Base-by-base conservation (phyloP, 2,797 vertebrate genomes). In the Acomys russatus region DNA sequence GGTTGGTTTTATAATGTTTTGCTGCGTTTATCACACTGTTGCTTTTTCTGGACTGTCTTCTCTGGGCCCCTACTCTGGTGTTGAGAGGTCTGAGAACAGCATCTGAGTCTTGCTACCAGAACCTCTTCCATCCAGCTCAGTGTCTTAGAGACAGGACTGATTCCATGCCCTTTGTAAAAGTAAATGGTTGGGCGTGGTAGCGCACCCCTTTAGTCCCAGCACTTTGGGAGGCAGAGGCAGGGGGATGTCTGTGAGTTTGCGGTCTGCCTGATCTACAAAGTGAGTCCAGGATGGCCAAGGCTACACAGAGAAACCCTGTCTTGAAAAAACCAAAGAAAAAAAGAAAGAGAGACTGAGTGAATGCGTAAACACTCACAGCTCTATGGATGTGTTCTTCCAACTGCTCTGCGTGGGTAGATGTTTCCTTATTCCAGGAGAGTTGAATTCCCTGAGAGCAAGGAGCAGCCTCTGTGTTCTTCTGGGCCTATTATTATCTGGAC, bases 31-130 rank as follows among this genome's bases (percentile, higher is more conserved):
- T 78, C 63, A 74, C 10, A 61, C 73, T 88, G 33, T 54, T 93
- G 20, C 18, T 14, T 71, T 73, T 77, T 64, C 54, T 6, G 35
- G 56, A 89, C n/a, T 90, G 4, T 88, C 73, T 91, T 82, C 2
- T 92, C 23, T 73, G 23, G 17, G 71, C 80, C 38, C 17, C n/a
- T 56, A 59, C 11, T 68, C 5, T 70, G 17, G 71, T 73, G 66
- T 44, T 73, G 49, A 93, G 92, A 90, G 49, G 22, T 51, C 73
- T 94, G 68, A 92, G 92, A 95, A 74, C 30, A 88, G 54, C 28
- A 90, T 80, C 71, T 51, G 44, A 88, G 17, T 38, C 64, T 78
- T 23, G 83, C 71, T 44, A 73, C 44, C 5, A 9, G n/a, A 85
- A 88, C 56, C 76, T 87, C 35, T 70, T 77, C 28, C 9, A 80